Percentiles rank a stretch among this genome's conserved stretches.
These are phyloP conservation scores for Austrofundulus limnaeus DNA, from an alignment of 2,113 vertebrate genomes.

Conservation along the genomic window DNA sequence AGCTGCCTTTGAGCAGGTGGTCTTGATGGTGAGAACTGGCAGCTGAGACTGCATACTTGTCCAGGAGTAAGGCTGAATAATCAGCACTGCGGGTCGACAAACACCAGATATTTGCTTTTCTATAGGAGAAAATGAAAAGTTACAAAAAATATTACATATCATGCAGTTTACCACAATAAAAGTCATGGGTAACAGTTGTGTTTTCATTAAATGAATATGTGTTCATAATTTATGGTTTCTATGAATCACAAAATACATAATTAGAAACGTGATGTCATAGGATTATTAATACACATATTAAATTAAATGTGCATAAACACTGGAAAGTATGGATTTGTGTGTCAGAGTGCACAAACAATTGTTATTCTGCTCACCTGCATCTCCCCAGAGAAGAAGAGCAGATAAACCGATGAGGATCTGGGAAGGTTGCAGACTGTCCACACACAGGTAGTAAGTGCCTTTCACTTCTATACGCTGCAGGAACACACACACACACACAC, in stretches of 20 bases:
- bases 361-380: slow-evolving; percentile 74
- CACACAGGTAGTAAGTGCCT: slow-evolving; percentile 82
- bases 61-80: slow-evolving; percentile 79
- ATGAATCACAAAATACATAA: too few relatives aligned
- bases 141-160: not conserved
- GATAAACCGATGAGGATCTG: slow-evolving; percentile 90
- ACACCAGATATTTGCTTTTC: slow-evolving; percentile 45
- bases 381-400: slow-evolving; percentile 82
- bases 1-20: slow-evolving; percentile 83
- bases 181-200: too few relatives aligned
- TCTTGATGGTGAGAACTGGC: slow-evolving; percentile 81
- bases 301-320: not conserved
- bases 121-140: slow-evolving; percentile 31
- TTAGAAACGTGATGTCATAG: too few relatives aligned
- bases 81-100: slow-evolving; percentile 73
- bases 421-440: slow-evolving; percentile 84
- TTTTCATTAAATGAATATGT: not conserved
- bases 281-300: not conserved
- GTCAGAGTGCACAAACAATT: slow-evolving; percentile 6
- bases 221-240: not conserved
- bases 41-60: slow-evolving; percentile 75
- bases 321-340: not conserved
- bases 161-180: not conserved
- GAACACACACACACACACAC: slow-evolving; percentile 25
- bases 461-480: slow-evolving; percentile 78